Conservation (phyloP, 2,113 vertebrate species). For the Hippocampus mohnikei region DNA sequence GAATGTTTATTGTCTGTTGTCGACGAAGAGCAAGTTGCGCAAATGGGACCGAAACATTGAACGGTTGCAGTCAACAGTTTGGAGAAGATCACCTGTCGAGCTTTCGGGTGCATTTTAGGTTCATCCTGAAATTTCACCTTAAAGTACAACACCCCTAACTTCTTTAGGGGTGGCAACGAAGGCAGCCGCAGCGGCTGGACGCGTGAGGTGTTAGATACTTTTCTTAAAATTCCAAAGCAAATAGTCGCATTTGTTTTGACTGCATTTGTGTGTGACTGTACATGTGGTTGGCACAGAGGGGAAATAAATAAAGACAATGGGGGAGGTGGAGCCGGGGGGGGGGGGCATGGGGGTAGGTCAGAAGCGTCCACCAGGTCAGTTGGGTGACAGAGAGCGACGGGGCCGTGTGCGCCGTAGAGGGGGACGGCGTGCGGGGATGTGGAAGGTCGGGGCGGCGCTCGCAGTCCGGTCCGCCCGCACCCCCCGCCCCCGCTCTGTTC, state of each 20-base stretch:
- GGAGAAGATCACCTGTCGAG: too few species aligned
- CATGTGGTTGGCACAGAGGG: slow-evolving; percentile 47
- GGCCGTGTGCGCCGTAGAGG: neutral
- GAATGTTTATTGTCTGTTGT: too few species aligned
- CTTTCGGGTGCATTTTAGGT: neutral
- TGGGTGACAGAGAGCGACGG: too few species aligned
- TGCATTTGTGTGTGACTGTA: slow-evolving; percentile 65
- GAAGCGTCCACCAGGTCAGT: neutral
- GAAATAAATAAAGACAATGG: slow-evolving; percentile 70
- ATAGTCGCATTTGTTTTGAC: slow-evolving; percentile 30
- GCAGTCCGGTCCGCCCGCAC: slow-evolving; percentile 42
- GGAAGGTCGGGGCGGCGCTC: slow-evolving; percentile 24
- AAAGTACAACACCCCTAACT: neutral
- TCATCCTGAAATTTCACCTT: neutral
- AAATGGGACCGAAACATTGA: too few species aligned
- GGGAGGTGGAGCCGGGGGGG: slow-evolving; percentile 6
- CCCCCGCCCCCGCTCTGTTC: slow-evolving; percentile 28
- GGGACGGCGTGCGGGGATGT: slow-evolving; percentile 28
- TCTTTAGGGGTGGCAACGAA: neutral
- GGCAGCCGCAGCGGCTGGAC: slow-evolving; percentile 30
- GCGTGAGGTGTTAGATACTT: slow-evolving; percentile 54
- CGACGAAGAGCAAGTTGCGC: too few species aligned
- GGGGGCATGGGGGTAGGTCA: neutral
- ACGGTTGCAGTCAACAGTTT: neutral
- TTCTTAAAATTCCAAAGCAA: slow-evolving; percentile 39